Conservation (phyloP, 2,113 vertebrate genomes). For the Sturnira hondurensis region DNA sequence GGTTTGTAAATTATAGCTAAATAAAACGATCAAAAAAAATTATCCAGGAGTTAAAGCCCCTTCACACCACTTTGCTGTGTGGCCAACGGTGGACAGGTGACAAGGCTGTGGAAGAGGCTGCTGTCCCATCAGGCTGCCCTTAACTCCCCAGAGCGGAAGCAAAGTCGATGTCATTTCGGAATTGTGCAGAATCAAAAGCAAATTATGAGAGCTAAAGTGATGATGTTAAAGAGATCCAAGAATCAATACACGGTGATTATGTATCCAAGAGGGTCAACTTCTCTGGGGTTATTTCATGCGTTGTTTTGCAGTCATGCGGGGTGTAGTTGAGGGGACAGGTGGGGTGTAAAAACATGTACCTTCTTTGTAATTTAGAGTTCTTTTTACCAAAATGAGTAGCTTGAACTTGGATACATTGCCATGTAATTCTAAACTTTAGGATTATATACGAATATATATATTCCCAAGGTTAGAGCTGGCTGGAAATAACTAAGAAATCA, state of each 20-base stretch:
- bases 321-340: background rate
- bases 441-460: background rate
- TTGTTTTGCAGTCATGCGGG: background rate
- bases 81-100: background rate
- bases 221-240: background rate
- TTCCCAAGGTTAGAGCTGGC: background rate
- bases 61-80: background rate
- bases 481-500: background rate
- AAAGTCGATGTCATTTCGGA: background rate
- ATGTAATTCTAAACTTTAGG: background rate
- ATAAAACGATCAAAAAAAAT: background rate
- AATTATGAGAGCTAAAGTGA: background rate
- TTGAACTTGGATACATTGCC: background rate
- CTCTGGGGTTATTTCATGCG: background rate
- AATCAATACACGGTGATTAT: background rate
- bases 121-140: background rate
- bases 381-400: background rate
- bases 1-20: background rate
- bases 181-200: background rate
- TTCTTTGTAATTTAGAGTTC: background rate
- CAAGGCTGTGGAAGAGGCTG: background rate
- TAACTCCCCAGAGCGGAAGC: background rate
- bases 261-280: background rate
- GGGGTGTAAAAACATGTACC: background rate
- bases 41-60: background rate